Evolutionary conservation across 2,888 invertebrate species (phyloP).

Genomic region (Tenthredo mesomela): DNA sequence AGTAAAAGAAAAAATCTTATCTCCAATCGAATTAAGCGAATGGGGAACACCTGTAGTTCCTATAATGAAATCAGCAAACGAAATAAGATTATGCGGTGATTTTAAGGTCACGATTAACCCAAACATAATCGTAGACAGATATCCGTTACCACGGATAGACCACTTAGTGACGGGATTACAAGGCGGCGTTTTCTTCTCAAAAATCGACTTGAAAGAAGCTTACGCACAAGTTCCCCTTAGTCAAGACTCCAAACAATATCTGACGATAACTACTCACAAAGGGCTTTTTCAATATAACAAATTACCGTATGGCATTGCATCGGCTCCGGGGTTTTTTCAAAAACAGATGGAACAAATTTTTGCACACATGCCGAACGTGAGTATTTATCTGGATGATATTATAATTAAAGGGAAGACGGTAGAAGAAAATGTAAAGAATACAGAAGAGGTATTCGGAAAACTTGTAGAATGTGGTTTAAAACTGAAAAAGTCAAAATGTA

Average conservation of each 20-base stretch:
- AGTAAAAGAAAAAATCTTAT: too few species aligned
- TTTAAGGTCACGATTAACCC: too few species aligned
- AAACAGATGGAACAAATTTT: slow-evolving; percentile 54
- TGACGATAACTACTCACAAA: slow-evolving; percentile 56
- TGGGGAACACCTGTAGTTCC: too few species aligned
- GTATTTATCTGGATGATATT: neutral
- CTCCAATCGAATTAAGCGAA: too few species aligned
- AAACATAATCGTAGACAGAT: too few species aligned
- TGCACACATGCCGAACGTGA: neutral
- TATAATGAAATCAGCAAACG: too few species aligned
- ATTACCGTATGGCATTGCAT: slow-evolving; percentile 48
- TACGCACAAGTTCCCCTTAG: slow-evolving; percentile 54
- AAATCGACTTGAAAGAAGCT: slow-evolving; percentile 52
- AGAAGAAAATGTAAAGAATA: neutral
- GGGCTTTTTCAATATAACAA: slow-evolving; percentile 52
- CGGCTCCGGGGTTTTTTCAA: slow-evolving; percentile 56
- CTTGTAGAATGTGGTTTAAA: too few species aligned
- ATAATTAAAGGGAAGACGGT: neutral
- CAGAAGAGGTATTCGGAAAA: neutral
- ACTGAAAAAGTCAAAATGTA: too few species aligned
- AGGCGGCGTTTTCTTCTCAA: neutral
- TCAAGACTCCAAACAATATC: slow-evolving; percentile 48
- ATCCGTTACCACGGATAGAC: too few species aligned
- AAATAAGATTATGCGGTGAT: too few species aligned
- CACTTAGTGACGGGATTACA: too few species aligned